Conservation (phyloP, 1,140 invertebrate genomes). For the Propsilocerus akamusi region DNA sequence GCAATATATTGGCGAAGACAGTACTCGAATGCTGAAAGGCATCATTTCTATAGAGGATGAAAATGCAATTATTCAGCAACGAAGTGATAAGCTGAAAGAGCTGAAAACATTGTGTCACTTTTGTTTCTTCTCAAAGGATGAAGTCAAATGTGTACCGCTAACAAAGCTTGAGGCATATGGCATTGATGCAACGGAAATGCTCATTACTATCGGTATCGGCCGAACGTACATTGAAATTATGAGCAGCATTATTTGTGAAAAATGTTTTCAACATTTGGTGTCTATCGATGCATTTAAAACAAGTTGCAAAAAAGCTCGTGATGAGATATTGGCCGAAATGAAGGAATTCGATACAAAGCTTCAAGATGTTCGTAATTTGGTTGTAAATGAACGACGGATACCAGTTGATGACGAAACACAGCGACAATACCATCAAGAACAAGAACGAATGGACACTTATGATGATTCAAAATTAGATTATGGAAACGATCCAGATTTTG, state of each 20-base stretch:
- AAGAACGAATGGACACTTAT: no score
- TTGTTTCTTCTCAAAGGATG: neutral
- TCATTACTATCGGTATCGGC: neutral
- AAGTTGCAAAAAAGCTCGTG: no score
- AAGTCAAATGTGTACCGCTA: neutral
- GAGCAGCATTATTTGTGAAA: neutral
- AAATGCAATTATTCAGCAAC: neutral
- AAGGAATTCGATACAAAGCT: no score
- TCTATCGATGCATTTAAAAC: no score
- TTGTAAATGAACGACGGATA: no score
- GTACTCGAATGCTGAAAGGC: neutral
- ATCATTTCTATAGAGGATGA: neutral
- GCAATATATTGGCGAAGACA: neutral
- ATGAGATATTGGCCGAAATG: no score
- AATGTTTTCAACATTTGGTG: no score
- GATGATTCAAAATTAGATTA: no score
- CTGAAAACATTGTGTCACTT: neutral
- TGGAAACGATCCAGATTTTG: no score
- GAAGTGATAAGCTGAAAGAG: neutral
- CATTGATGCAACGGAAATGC: neutral
- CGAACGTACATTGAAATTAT: neutral
- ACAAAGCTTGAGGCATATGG: neutral
- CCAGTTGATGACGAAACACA: no score
- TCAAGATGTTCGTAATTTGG: no score
- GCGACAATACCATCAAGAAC: no score